These are phyloP conservation scores for Callyntrura sp. DNA, from an alignment of 2,888 invertebrate species.

Conservation along the genomic window DNA sequence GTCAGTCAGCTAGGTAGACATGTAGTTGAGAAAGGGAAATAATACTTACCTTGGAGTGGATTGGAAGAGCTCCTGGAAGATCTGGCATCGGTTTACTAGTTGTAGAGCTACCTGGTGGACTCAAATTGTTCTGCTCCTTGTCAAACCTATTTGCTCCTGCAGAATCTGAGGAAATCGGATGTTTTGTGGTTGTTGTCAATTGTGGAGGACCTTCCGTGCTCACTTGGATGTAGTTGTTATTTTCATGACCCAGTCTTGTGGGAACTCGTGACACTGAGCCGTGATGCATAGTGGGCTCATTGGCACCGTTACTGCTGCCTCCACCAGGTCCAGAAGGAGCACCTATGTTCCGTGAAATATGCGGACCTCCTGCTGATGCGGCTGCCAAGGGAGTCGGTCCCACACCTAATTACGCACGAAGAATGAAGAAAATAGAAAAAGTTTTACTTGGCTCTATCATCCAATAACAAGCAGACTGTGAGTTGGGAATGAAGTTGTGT, in stretches of 20 bases:
- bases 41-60: slow-evolving; percentile 83
- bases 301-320: slow-evolving; percentile 33
- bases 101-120: slow-evolving; percentile 71
- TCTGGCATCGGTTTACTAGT: slow-evolving; percentile 83
- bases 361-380: slow-evolving; percentile 58
- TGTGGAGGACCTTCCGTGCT: slow-evolving; percentile 71
- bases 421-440: slow-evolving; percentile 42
- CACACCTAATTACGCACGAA: slow-evolving; percentile 75
- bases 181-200: slow-evolving; percentile 71
- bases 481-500: not conserved
- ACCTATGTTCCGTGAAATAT: slow-evolving; percentile 67
- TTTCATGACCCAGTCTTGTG: slow-evolving; percentile 62
- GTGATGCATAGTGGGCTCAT: slow-evolving; percentile 57
- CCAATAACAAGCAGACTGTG: slow-evolving; percentile 20
- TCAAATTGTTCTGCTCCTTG: slow-evolving; percentile 62
- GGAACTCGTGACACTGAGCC: slow-evolving; percentile 76
- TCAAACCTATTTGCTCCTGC: slow-evolving; percentile 66
- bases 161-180: slow-evolving; percentile 65
- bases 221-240: slow-evolving; percentile 65
- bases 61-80: slow-evolving; percentile 83
- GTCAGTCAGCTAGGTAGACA: not conserved
- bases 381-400: slow-evolving; percentile 65
- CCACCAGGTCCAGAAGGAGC: slow-evolving; percentile 16
- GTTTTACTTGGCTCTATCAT: slow-evolving; percentile 29
- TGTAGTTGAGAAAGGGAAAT: not conserved